These are phyloP conservation scores for Thryonomys swinderianus DNA, from an alignment of 2,113 vertebrate genomes.

Conservation along the genomic window DNA sequence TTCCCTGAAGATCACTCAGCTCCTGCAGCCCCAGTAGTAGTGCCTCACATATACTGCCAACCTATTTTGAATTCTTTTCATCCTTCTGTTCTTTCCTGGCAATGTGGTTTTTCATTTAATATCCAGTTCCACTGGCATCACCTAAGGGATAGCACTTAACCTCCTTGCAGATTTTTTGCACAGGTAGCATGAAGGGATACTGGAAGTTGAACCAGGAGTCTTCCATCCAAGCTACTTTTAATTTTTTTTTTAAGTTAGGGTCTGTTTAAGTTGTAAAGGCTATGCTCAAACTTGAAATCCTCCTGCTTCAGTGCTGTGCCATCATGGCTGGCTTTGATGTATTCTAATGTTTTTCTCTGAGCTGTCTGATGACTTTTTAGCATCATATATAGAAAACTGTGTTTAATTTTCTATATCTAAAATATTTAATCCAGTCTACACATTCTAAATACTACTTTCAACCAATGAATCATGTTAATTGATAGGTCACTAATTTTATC, in stretches of 20 bases:
- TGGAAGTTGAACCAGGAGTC: too few relatives aligned
- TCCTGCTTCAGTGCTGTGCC: too few relatives aligned
- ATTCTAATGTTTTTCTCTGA: background rate
- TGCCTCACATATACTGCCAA: background rate
- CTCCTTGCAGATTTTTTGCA: too few relatives aligned
- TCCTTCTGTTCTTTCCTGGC: background rate
- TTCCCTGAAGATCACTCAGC: background rate
- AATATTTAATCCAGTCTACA: background rate
- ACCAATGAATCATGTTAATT: background rate
- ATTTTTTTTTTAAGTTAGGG: too few relatives aligned
- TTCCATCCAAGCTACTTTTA: too few relatives aligned
- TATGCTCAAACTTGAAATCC: too few relatives aligned
- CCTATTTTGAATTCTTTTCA: background rate
- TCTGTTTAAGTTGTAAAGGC: too few relatives aligned
- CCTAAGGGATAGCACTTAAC: too few relatives aligned
- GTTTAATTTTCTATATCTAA: constrained; percentile 21
- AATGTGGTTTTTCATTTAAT: background rate
- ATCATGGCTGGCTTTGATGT: too few relatives aligned
- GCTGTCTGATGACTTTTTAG: background rate
- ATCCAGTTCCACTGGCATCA: background rate
- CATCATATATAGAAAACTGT: background rate
- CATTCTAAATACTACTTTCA: background rate
- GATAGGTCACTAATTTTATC: background rate
- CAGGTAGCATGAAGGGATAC: too few relatives aligned
- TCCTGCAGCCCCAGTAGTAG: background rate